Percentiles rank a stretch among this genome's conserved stretches.
Conservation (phyloP, 2,888 invertebrate species). For the Cremastinae sp. region DNA sequence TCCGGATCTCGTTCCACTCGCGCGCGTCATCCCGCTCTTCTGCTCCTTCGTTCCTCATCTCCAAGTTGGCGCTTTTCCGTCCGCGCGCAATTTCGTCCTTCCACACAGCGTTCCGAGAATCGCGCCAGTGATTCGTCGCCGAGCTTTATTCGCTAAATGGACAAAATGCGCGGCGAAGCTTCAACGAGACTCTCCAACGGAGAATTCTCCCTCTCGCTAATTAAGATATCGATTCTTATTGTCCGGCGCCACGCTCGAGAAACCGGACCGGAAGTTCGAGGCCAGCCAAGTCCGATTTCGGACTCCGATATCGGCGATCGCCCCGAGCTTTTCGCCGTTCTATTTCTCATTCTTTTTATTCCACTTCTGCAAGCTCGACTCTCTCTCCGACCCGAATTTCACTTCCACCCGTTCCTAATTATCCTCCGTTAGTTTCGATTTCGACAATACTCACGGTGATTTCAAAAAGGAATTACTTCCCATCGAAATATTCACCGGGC, state of each 20-base stretch:
- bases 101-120: constrained; percentile 23
- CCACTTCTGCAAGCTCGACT: neutral
- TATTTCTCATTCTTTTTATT: constrained; percentile 62
- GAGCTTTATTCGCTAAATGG: constrained; percentile 35
- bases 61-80: constrained; percentile 38
- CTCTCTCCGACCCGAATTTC: constrained; percentile 22
- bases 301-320: constrained; percentile 59
- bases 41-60: constrained; percentile 57
- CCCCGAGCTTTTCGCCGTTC: constrained; percentile 62
- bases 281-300: constrained; percentile 57
- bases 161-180: constrained; percentile 27
- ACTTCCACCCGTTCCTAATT: constrained; percentile 25
- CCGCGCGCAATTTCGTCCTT: constrained; percentile 37
- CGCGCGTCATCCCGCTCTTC: constrained; percentile 34
- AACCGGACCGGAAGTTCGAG: constrained; percentile 72
- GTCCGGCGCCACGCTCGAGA: constrained; percentile 65
- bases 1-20: constrained; percentile 71
- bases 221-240: constrained; percentile 80
- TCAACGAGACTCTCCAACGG: constrained; percentile 35
- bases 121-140: constrained; percentile 11
- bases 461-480: neutral
- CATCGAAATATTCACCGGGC: neutral
- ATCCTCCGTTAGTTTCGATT: constrained; percentile 1
- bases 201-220: constrained; percentile 73
- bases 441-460: neutral